Conservation (phyloP, 2,113 vertebrate genomes). For the Canis aureus region DNA sequence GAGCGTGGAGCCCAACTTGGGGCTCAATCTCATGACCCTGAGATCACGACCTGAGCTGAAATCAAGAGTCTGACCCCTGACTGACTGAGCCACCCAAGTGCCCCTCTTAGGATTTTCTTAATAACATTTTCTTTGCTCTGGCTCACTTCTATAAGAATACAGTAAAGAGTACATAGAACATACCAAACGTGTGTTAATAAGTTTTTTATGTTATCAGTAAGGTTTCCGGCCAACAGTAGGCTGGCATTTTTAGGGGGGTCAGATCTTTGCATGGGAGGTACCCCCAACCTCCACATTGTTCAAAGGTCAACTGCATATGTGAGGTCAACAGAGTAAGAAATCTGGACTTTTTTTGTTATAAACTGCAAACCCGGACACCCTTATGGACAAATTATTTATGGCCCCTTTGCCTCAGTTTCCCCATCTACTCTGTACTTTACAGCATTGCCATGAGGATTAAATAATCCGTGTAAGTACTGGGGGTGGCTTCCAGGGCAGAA, state of each 20-base stretch:
- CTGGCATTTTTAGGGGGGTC: neutral
- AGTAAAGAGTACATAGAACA: neutral
- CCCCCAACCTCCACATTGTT: neutral
- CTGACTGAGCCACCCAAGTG: neutral
- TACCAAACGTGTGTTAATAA: neutral
- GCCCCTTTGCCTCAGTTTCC: neutral
- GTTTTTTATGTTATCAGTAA: neutral
- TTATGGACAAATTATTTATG: neutral
- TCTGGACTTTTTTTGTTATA: neutral
- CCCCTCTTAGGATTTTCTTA: neutral
- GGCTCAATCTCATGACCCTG: neutral
- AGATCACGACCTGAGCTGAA: neutral
- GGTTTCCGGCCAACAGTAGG: neutral
- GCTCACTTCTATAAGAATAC: neutral
- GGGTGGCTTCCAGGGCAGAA: neutral
- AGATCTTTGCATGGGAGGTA: neutral
- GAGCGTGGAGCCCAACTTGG: neutral
- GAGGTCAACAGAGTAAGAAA: neutral
- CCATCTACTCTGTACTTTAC: neutral
- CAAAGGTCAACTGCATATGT: neutral
- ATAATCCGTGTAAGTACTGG: neutral
- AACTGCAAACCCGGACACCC: neutral
- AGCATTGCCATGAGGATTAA: neutral
- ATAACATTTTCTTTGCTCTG: neutral
- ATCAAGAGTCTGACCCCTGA: neutral